Evolutionary conservation across 2,113 vertebrate species (phyloP).

Genomic region (Hippopotamus amphibius): DNA sequence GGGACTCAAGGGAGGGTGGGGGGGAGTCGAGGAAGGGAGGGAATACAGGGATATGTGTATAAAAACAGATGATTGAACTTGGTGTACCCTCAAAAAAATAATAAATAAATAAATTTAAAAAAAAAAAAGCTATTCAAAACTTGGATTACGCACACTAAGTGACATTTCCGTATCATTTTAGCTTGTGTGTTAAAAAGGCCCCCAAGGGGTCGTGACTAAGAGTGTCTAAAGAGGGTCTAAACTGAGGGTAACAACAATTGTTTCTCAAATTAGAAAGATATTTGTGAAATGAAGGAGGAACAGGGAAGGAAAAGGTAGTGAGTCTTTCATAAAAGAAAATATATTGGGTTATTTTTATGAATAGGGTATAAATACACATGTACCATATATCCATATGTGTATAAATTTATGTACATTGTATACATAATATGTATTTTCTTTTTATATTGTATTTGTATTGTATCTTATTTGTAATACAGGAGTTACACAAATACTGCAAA

Average conservation of each 20-base stretch:
- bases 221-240: neutral
- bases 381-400: neutral
- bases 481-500: neutral
- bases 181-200: neutral
- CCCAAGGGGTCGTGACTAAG: neutral
- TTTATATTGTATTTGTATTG: neutral
- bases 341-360: neutral
- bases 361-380: neutral
- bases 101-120: too few species aligned
- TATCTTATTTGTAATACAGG: neutral
- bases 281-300: neutral
- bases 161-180: neutral
- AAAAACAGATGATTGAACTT: too few species aligned
- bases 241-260: neutral
- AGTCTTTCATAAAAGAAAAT: neutral
- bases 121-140: neutral
- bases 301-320: neutral
- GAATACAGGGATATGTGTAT: too few species aligned
- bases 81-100: too few species aligned
- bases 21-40: too few species aligned
- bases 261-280: neutral
- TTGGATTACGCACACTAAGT: neutral
- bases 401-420: neutral
- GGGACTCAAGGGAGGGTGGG: too few species aligned
- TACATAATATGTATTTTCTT: neutral